phyloP scores from a whole-genome alignment of 2,113 vertebrate species.

The Phyllopteryx taeniolatus region DNA sequence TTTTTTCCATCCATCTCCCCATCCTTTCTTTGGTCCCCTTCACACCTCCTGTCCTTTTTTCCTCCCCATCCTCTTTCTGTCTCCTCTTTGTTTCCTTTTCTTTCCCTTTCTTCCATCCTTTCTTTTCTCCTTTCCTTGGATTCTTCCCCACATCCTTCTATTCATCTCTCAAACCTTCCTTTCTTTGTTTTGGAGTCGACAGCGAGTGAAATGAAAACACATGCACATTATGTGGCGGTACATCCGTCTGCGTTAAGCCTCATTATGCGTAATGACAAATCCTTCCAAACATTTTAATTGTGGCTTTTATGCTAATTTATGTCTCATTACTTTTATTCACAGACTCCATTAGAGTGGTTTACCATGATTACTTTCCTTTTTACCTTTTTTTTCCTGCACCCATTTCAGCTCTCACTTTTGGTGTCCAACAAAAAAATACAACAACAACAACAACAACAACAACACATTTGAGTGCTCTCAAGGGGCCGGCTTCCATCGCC shows the following conservation, averaged over 20 bases:
- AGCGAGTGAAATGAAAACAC: background rate
- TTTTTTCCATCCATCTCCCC: no score
- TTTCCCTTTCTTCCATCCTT: background rate
- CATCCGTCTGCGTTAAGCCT: background rate
- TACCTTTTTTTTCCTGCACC: background rate
- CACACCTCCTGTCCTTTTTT: no score
- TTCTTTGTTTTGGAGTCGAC: background rate
- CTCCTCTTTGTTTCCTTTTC: background rate
- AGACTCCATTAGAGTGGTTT: conserved; percentile 1
- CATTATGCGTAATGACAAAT: background rate
- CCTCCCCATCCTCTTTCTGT: no score
- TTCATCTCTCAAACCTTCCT: background rate
- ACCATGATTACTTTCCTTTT: background rate
- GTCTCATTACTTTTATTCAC: conserved; percentile 4
- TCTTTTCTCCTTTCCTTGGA: background rate
- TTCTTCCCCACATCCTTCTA: background rate
- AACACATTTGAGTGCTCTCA: background rate
- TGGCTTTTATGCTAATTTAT: conserved; percentile 4
- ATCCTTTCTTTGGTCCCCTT: no score
- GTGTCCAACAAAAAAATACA: background rate
- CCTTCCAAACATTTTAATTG: conserved; percentile 6
- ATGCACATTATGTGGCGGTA: background rate
- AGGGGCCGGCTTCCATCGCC: background rate
- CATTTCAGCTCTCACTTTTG: background rate
- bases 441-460: no score